A percentile compares a stretch with the other conserved stretches of the same genome.
Conservation (phyloP, 1,140 invertebrate species). For the Drosophila micromelanica region DNA sequence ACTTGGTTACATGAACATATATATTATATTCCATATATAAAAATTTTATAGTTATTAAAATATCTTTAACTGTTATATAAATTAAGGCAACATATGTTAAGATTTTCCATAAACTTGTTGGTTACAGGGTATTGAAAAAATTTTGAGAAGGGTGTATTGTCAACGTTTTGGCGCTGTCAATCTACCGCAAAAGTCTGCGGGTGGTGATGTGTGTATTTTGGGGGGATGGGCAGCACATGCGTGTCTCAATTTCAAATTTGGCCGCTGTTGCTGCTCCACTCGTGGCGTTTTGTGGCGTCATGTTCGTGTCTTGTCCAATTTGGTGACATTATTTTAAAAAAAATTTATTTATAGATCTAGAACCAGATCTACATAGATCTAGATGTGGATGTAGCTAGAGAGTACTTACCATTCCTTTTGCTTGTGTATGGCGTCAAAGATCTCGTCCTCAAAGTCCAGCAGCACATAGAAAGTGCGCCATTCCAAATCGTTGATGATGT, state of each 20-base stretch:
- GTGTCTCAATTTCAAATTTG: constrained; percentile 80
- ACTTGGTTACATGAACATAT: too few species aligned
- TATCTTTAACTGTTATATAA: too few species aligned
- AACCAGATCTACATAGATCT: not conserved
- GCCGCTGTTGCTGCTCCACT: constrained; percentile 27
- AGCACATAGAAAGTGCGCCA: constrained; percentile 90
- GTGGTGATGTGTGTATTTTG: not conserved
- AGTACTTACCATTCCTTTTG: constrained; percentile 86
- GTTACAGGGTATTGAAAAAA: constrained; percentile 7
- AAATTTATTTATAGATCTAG: not conserved
- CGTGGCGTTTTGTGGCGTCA: constrained; percentile 41
- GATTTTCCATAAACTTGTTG: not conserved
- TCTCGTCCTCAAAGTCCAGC: constrained; percentile 88
- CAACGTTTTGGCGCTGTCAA: constrained; percentile 54
- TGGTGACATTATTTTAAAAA: constrained; percentile 24
- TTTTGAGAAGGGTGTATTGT: constrained; percentile 15
- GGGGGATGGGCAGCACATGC: constrained; percentile 38
- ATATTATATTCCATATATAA: too few species aligned
- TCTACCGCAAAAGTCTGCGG: constrained; percentile 27
- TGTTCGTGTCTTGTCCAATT: constrained; percentile 27
- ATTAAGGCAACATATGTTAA: too few species aligned
- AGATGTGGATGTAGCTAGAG: not conserved
- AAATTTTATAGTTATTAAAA: too few species aligned
- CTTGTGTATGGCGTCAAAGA: constrained; percentile 88
- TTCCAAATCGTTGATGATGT: constrained; percentile 86